Conservation (phyloP, 2,797 vertebrate genomes). For the Epinephelus malabaricus region DNA sequence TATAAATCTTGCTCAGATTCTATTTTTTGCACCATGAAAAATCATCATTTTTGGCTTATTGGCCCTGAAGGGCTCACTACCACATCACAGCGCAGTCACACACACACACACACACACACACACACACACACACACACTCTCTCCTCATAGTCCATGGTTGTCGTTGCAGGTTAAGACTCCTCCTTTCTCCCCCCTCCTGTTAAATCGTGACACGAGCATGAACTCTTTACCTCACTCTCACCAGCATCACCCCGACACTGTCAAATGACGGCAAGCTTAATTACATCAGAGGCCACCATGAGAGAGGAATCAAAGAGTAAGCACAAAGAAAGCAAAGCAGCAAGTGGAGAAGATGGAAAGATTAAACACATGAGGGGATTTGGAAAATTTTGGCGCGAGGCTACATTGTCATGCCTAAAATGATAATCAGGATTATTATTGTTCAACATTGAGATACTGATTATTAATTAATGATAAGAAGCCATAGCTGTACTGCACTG, state of each 20-base stretch:
- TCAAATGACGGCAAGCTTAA: slow-evolving; percentile 58
- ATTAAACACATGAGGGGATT: slow-evolving; percentile 18
- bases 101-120: no score
- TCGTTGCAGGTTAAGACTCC: slow-evolving; percentile 19
- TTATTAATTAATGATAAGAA: not conserved
- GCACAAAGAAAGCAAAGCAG: slow-evolving; percentile 14
- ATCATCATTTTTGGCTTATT: slow-evolving; percentile 13
- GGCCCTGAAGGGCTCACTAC: not conserved
- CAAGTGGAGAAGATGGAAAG: slow-evolving; percentile 10
- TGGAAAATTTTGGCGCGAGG: not conserved
- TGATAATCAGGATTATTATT: not conserved
- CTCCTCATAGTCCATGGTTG: slow-evolving; percentile 23
- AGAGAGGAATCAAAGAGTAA: slow-evolving; percentile 21
- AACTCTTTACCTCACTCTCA: slow-evolving; percentile 45
- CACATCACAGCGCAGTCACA: not conserved
- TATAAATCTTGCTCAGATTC: slow-evolving; percentile 6
- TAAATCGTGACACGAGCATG: slow-evolving; percentile 31
- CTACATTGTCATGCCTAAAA: not conserved
- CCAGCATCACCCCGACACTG: slow-evolving; percentile 37
- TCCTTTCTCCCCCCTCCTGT: not conserved
- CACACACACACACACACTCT: not conserved
- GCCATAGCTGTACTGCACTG: not conserved
- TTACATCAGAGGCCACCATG: slow-evolving; percentile 57
- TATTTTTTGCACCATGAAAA: slow-evolving; percentile 18
- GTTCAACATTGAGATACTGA: not conserved